Percentiles rank a stretch among this genome's conserved stretches.
phyloP scores from a whole-genome alignment of 2,888 invertebrate genomes.

The Polia nebulosa region DNA sequence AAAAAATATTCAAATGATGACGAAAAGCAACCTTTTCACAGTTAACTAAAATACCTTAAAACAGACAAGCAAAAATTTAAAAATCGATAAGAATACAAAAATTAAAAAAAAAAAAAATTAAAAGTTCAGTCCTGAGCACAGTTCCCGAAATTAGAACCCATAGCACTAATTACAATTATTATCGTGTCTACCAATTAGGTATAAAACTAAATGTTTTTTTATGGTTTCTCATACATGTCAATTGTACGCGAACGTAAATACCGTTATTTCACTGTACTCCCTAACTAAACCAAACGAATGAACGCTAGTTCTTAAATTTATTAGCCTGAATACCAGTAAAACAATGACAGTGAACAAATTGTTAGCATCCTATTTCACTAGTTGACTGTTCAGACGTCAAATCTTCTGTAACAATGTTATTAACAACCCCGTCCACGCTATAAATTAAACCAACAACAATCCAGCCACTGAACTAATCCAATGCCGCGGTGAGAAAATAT shows the following conservation, averaged over 20 bases:
- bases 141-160: background rate
- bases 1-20: background rate
- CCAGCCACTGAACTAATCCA: conserved; percentile 52
- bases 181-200: background rate
- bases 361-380: conserved; percentile 52
- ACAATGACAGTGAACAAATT: conserved; percentile 43
- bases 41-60: no score
- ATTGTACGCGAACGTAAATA: background rate
- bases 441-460: conserved; percentile 61
- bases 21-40: background rate
- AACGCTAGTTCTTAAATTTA: conserved; percentile 37
- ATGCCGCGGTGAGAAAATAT: conserved; percentile 36
- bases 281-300: conserved; percentile 22
- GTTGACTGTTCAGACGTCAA: conserved; percentile 46
- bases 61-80: background rate
- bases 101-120: no score
- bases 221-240: no score
- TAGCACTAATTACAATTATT: background rate
- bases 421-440: conserved; percentile 53
- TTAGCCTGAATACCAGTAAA: conserved; percentile 24
- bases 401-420: conserved; percentile 58
- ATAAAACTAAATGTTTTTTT: no score
- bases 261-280: background rate
- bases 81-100: no score
- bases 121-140: no score